Percentiles rank a stretch among this genome's conserved stretches.
Conservation (phyloP, 2,113 vertebrate genomes). For the human (Homo sapiens) region DNA sequence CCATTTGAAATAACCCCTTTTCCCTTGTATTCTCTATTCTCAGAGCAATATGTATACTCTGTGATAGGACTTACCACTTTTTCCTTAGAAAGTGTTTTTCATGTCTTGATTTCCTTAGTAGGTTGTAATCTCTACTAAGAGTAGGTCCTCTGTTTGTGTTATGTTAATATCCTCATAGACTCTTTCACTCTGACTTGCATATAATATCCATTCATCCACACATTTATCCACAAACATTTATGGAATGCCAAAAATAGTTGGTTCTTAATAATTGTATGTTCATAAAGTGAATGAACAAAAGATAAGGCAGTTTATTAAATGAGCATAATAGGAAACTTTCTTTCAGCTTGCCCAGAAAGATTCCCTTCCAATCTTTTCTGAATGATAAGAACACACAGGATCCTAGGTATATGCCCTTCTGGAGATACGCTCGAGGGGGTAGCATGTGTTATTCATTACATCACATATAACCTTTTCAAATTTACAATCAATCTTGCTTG, state of each 20-base stretch:
- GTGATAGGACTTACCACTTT: not conserved
- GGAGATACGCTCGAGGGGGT: not conserved
- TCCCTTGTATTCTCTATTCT: not conserved
- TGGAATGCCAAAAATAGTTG: not conserved
- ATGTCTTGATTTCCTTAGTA: not conserved
- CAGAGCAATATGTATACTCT: not conserved
- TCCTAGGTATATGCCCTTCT: not conserved
- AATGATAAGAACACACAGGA: not conserved
- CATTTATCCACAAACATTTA: not conserved
- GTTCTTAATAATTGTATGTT: not conserved
- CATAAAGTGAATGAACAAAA: not conserved
- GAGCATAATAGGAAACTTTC: not conserved
- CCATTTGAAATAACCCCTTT: not conserved
- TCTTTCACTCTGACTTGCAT: not conserved
- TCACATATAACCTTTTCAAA: conserved; percentile 74
- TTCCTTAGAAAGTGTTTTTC: not conserved
- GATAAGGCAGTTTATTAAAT: not conserved
- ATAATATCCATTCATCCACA: not conserved
- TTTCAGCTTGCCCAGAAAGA: not conserved
- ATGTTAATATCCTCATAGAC: not conserved
- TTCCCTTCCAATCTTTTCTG: conserved; percentile 30
- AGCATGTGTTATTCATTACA: conserved; percentile 78
- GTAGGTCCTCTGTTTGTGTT: not conserved
- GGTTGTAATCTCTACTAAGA: not conserved
- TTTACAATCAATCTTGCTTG: conserved; percentile 75